phyloP scores from a whole-genome alignment of 2,888 invertebrate species.

The Volucella zonaria region DNA sequence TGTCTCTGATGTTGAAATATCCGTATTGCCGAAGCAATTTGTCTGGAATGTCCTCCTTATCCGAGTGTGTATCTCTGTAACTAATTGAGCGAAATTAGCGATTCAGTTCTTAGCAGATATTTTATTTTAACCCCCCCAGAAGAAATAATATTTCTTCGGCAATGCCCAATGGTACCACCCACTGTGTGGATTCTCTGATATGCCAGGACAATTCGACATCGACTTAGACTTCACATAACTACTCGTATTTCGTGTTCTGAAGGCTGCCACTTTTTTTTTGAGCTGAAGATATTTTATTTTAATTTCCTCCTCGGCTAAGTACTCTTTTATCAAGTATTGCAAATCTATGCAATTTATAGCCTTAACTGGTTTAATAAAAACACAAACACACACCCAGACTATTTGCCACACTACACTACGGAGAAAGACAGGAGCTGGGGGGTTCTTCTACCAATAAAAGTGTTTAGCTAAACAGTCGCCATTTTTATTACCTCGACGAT shows the following conservation, averaged over 20 bases:
- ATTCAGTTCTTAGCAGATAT: constrained; percentile 33
- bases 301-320: constrained; percentile 67
- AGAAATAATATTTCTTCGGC: constrained; percentile 52
- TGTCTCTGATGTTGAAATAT: constrained; percentile 31
- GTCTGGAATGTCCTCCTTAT: constrained; percentile 39
- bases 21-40: constrained; percentile 34
- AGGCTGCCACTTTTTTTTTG: constrained; percentile 30
- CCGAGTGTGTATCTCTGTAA: constrained; percentile 46
- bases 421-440: background rate
- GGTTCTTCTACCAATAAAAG: constrained; percentile 66
- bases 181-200: constrained; percentile 56
- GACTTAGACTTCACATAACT: background rate
- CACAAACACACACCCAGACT: constrained; percentile 34
- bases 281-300: constrained; percentile 55
- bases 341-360: constrained; percentile 73
- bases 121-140: constrained; percentile 49
- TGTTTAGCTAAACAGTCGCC: constrained; percentile 74
- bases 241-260: background rate
- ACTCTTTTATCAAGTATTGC: constrained; percentile 68
- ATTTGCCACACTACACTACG: background rate
- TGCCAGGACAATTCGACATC: constrained; percentile 22
- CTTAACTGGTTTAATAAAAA: constrained; percentile 70
- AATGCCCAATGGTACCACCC: constrained; percentile 39
- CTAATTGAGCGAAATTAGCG: constrained; percentile 68
- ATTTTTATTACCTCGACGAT: constrained; percentile 68